Base-by-base conservation (phyloP, 2,113 vertebrate genomes). In the Agelaius phoeniceus region DNA sequence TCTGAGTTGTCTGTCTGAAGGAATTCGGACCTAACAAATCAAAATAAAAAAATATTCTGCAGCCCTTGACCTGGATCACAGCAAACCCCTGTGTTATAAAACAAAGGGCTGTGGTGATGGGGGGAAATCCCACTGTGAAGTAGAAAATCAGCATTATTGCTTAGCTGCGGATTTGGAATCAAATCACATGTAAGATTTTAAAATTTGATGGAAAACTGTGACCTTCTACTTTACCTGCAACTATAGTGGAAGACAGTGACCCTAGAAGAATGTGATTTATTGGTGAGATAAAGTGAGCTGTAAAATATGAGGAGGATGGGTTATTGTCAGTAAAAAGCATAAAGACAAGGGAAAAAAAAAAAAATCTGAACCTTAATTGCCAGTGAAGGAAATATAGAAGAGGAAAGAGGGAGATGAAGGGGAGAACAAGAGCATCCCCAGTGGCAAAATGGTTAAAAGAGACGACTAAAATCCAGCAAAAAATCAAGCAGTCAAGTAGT, bases 401-500 rank as follows among this genome's bases (percentile, higher is more conserved):
- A 85, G 72, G 44, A 58, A 78, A 84, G 48, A 61, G 58, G 82
- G 91, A 72, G 52, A 94, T 79, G 73, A 84, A 77, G 94, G 75
- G 83, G 94, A 89, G 96, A 93, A 91, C 71, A 58, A 91, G 94
- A 89, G 79, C 74, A 90, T 88, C 79, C 94, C 80, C 81, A 97
- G 93, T 76, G 46, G 73, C 96, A 96, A 95, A 96, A 95, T 37
- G 62, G 97, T 97, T 97, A 97, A 97, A 94, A 94, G 87, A 96
- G 97, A 97, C n/a, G 93, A 95, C 91, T 85, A 58, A 97, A 97
- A 96, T 96, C 95, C 79, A 80, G 96, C 96, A 74, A 93, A 95
- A 97, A 97, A 95, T 94, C 94, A 93, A 97, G 97, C 97, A 97
- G 96, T 98, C 97, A 97, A 98, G 97, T 98, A 97, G 97, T 98